These are phyloP conservation scores for Phalacrocorax aristotelis DNA, from an alignment of 2,113 vertebrate species.

Conservation along the genomic window DNA sequence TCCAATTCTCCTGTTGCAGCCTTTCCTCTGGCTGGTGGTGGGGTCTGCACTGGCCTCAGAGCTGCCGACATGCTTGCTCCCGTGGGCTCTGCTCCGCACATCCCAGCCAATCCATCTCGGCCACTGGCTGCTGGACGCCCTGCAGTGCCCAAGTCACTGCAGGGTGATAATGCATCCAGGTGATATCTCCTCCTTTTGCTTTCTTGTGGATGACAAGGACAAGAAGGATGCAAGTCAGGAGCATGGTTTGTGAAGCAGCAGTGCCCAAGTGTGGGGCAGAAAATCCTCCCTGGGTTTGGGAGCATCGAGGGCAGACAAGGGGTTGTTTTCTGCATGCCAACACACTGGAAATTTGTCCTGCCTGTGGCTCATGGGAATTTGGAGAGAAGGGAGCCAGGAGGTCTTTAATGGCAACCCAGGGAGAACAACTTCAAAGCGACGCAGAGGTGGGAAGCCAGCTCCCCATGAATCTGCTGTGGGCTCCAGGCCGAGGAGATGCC, in stretches of 20 bases:
- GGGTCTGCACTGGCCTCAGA: neutral
- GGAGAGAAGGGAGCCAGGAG: neutral
- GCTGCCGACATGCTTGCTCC: rapidly evolving
- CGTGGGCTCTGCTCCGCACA: rapidly evolving
- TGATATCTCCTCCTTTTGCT: neutral
- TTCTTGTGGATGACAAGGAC: neutral
- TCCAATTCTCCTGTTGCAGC: neutral
- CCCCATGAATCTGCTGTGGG: rapidly evolving
- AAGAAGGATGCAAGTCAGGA: neutral
- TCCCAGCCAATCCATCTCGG: neutral
- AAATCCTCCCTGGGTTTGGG: neutral
- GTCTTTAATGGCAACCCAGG: neutral
- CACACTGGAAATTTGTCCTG: neutral
- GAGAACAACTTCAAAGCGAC: rapidly evolving
- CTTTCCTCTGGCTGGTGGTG: neutral
- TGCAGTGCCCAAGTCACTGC: neutral
- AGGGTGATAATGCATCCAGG: neutral
- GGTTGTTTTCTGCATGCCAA: too few species aligned
- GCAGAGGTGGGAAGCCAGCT: neutral
- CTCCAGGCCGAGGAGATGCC: rapidly evolving
- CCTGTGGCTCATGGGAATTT: rapidly evolving
- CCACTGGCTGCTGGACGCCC: neutral
- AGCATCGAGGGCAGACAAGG: neutral
- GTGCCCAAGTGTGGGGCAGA: neutral
- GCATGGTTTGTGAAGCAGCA: neutral